Conservation (phyloP, 2,888 invertebrate genomes). For the Macaria notata region DNA sequence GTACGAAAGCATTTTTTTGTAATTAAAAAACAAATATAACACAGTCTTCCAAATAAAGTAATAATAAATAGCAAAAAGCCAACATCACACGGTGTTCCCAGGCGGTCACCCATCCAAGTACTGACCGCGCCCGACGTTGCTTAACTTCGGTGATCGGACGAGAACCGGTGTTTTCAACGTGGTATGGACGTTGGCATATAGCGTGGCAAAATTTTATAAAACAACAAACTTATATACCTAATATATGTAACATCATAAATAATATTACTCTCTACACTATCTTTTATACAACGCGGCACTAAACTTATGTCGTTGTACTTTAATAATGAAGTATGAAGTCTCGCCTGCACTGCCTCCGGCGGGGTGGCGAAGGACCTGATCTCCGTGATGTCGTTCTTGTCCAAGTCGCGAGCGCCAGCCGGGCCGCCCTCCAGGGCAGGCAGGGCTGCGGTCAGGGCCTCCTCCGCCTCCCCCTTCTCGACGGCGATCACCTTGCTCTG, state of each 20-base stretch:
- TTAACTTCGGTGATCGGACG: slow-evolving; percentile 79
- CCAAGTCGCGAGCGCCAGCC: slow-evolving; percentile 89
- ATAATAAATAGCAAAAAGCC: too few relatives aligned
- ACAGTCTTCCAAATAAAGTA: too few relatives aligned
- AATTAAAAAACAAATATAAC: too few relatives aligned
- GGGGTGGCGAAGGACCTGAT: slow-evolving; percentile 96
- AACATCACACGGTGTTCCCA: slow-evolving; percentile 47
- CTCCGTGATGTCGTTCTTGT: slow-evolving; percentile 95
- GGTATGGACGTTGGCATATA: too few relatives aligned
- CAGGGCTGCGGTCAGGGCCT: slow-evolving; percentile 89
- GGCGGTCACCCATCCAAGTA: slow-evolving; percentile 78
- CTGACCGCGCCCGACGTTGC: slow-evolving; percentile 76
- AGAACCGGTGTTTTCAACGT: slow-evolving; percentile 60
- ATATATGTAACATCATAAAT: too few relatives aligned
- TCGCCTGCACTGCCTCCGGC: slow-evolving; percentile 91
- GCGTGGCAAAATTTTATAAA: too few relatives aligned
- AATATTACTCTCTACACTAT: too few relatives aligned
- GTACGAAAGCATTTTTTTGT: too few relatives aligned
- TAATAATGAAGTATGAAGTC: neutral
- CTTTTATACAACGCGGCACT: too few relatives aligned
- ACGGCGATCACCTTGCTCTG: slow-evolving; percentile 89
- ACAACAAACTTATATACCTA: too few relatives aligned
- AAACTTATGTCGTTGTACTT: too few relatives aligned
- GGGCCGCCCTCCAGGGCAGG: slow-evolving; percentile 92
- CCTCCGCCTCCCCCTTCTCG: slow-evolving; percentile 93